phyloP scores from a whole-genome alignment of 2,797 vertebrate genomes.

The Podarcis lilfordi region DNA sequence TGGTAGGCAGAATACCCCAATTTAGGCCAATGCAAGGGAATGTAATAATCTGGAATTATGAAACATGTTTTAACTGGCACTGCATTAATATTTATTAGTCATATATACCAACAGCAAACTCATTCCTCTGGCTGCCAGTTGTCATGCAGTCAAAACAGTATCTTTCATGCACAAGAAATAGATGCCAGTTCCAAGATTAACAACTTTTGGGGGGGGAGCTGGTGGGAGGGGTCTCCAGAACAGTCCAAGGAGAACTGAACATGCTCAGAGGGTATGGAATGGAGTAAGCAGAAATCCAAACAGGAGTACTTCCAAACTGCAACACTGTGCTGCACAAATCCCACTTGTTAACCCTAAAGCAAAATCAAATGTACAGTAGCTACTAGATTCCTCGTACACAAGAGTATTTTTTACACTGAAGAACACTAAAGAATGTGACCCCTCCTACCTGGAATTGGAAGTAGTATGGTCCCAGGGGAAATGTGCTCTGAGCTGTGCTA shows the following conservation, averaged over 20 bases:
- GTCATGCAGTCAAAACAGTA: background rate
- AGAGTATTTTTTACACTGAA: background rate
- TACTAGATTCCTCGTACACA: background rate
- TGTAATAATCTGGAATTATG: constrained; percentile 13
- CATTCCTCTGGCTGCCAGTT: background rate
- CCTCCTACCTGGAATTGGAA: background rate
- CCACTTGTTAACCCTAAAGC: background rate
- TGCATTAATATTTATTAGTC: background rate
- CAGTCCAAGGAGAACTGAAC: background rate
- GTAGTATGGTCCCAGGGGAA: background rate
- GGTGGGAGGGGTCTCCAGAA: background rate
- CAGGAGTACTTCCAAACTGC: background rate
- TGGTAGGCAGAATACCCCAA: background rate
- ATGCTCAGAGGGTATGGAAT: background rate
- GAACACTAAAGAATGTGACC: background rate
- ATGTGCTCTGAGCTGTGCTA: background rate
- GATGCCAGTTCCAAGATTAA: background rate
- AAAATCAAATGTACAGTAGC: background rate
- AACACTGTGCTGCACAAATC: background rate
- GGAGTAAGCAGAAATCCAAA: background rate
- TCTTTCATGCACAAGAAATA: background rate
- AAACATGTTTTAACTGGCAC: background rate
- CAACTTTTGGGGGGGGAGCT: background rate
- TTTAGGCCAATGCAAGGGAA: background rate
- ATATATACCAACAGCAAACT: background rate